Base-by-base conservation (phyloP, 2,113 vertebrate species). In the Typhlomys cinereus region DNA sequence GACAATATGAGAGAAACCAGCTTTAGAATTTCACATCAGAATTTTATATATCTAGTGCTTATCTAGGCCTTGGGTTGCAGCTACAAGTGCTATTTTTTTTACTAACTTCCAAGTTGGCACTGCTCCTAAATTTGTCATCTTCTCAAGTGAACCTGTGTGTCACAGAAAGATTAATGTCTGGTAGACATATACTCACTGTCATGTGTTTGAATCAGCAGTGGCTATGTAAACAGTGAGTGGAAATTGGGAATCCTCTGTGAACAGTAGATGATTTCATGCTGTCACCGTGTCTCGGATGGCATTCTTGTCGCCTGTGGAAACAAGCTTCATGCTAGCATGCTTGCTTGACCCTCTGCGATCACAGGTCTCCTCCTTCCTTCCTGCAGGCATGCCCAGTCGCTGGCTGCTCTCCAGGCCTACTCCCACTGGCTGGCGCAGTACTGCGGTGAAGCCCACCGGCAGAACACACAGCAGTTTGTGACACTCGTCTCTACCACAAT, bases 381-480 rank as follows among this genome's bases (percentile, higher is more conserved):
- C 96, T 54, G 0, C 97, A 99, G 99, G 76, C 99, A 99, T 1
- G 99, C 99, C 0, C 99, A 99, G 98, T 99, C 99, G 15, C 98
- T 99, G 95, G 99, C 99, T 15, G 99, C 99, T 0, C 97, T 99
- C 95, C 99, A 99, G 94, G 99, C 99, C 36, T 99, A 99, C 73
- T 98, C 98, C 17, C 99, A 99, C 96, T 99, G 99, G 99, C 98
- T 99, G 0, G 99, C 99, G 0, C 99, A 99, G 97, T 99, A 99
- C 96, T 99, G 99, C 97, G 98, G 98, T 0, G 99, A 99, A 93
- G 98, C 99, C 18, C 99, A 99, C 95, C 98, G 98, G 64, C 99
- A 99, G 97, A 99, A 99, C 97, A 98, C 98, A 2, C 98, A 98
- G 88, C 99, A 99, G 96, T 99, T 99, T 80, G 97, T 99, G 93